phyloP scores from a whole-genome alignment of 2,797 vertebrate species.

The Sarcophilus harrisii region DNA sequence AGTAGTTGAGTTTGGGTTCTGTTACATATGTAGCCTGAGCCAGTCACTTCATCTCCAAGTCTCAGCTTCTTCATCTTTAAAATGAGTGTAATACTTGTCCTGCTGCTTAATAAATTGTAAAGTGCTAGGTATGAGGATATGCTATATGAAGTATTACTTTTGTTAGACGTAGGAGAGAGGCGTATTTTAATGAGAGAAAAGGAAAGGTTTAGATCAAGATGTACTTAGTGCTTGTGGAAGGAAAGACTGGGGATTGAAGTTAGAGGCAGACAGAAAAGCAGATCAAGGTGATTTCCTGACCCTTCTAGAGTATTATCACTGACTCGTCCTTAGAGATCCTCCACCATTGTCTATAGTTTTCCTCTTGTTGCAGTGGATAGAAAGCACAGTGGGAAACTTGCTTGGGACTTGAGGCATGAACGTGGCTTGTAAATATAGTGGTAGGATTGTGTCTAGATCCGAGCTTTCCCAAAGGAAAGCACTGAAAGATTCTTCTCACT shows the following conservation, averaged over 20 bases:
- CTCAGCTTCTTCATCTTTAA: not conserved
- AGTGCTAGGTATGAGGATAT: not conserved
- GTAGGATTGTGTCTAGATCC: not conserved
- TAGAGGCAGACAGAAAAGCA: not conserved
- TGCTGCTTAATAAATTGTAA: not conserved
- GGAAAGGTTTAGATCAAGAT: not conserved
- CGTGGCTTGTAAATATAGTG: not conserved
- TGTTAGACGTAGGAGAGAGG: not conserved
- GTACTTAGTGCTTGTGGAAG: not conserved
- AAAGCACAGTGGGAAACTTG: not conserved
- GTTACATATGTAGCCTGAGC: not conserved
- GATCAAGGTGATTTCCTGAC: not conserved
- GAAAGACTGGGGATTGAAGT: not conserved
- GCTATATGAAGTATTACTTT: not conserved
- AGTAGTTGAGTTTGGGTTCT: not conserved
- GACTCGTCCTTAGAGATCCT: not conserved
- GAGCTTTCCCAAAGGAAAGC: not conserved
- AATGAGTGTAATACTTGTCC: not conserved
- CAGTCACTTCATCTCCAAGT: not conserved
- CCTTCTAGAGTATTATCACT: not conserved
- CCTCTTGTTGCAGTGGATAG: not conserved
- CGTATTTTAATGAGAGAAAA: not conserved
- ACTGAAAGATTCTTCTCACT: not conserved
- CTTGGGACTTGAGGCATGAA: not conserved
- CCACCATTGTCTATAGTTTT: not conserved